Conservation (phyloP, 2,888 invertebrate species). For the Oligia fasciuncula region DNA sequence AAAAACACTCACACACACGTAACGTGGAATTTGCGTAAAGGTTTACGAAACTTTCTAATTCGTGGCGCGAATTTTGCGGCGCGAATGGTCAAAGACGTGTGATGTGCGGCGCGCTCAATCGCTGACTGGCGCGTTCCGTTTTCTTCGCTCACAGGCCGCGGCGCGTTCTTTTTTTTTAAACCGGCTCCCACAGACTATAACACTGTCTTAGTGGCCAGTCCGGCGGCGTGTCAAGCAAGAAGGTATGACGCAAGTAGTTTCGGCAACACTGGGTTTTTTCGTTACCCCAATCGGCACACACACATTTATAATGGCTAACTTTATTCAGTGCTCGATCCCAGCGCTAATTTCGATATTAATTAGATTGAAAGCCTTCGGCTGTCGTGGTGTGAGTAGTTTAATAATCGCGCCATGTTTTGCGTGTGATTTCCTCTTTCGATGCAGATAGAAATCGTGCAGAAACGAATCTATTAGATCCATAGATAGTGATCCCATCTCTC, state of each 20-base stretch:
- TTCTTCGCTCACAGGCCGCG: conserved; percentile 71
- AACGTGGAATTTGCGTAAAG: conserved; percentile 71
- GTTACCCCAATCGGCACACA: conserved; percentile 77
- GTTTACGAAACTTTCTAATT: conserved; percentile 82
- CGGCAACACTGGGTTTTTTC: conserved; percentile 83
- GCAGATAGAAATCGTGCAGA: conserved; percentile 12
- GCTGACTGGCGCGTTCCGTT: conserved; percentile 80
- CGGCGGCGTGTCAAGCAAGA: conserved; percentile 75
- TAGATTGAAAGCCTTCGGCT: conserved; percentile 57
- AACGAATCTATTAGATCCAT: conserved; percentile 42
- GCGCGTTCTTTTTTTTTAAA: conserved; percentile 75
- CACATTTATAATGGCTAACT: conserved; percentile 58
- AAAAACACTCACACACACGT: conserved; percentile 75
- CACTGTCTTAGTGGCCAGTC: conserved; percentile 74
- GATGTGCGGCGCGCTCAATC: conserved; percentile 77
- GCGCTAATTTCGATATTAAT: conserved; percentile 60
- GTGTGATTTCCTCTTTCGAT: conserved; percentile 19
- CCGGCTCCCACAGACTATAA: conserved; percentile 68
- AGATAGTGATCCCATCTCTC: conserved; percentile 33
- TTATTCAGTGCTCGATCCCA: conserved; percentile 55
- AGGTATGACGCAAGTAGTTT: conserved; percentile 86
- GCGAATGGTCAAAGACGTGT: conserved; percentile 73
- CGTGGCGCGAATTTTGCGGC: conserved; percentile 76
- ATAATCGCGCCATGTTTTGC: conserved; percentile 20
- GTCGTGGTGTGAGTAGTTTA: conserved; percentile 39